Evolutionary conservation across 2,113 vertebrate genomes (phyloP).

Genomic region (Tichodroma muraria): DNA sequence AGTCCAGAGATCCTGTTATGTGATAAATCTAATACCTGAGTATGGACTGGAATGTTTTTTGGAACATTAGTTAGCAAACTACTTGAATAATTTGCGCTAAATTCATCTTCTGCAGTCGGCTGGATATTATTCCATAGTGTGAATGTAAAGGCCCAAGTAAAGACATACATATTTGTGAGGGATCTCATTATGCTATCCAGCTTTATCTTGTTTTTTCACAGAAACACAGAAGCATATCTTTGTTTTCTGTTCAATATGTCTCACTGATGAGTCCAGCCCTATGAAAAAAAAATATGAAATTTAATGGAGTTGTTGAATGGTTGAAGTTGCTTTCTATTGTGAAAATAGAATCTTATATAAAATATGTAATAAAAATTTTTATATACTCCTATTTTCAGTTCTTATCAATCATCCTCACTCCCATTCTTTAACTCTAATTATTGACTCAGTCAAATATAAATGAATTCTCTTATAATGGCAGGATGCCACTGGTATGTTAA

Average conservation of each 20-base stretch:
- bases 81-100: constrained; percentile 59
- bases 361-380: not conserved
- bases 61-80: constrained; percentile 55
- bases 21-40: constrained; percentile 75
- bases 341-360: not conserved
- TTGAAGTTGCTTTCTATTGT: not conserved
- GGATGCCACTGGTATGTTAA: not conserved
- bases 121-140: constrained; percentile 8
- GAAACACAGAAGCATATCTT: not conserved
- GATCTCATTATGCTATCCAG: not conserved
- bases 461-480: not conserved
- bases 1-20: constrained; percentile 75
- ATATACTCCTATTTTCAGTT: not conserved
- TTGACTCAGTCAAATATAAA: not conserved
- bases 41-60: constrained; percentile 22
- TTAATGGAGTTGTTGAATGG: not conserved
- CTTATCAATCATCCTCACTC: not conserved
- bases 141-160: not conserved
- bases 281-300: not conserved
- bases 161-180: not conserved
- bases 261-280: not conserved
- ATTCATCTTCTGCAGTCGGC: constrained; percentile 9
- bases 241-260: not conserved
- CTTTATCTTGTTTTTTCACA: not conserved
- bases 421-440: not conserved